Conservation (phyloP, 2,888 invertebrate species). For the Druceiella hillmani region DNA sequence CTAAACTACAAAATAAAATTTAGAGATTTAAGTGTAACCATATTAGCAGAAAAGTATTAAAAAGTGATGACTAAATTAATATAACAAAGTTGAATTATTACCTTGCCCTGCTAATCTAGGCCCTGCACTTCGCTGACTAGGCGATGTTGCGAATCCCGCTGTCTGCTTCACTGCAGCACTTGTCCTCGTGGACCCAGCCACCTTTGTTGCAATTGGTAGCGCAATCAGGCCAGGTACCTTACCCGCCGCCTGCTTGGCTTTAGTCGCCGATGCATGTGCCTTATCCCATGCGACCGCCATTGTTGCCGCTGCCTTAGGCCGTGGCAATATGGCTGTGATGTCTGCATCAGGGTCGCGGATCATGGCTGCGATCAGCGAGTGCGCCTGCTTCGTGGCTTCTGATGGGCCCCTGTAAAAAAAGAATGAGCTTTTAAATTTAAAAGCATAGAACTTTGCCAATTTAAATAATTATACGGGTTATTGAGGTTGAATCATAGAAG, state of each 20-base stretch:
- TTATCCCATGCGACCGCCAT: conserved; percentile 56
- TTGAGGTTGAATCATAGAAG: no score
- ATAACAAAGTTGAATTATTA: no score
- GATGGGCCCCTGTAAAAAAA: conserved; percentile 65
- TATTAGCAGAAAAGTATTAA: no score
- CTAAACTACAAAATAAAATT: no score
- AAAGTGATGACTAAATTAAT: no score
- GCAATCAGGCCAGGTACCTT: conserved; percentile 36
- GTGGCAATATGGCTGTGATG: conserved; percentile 75
- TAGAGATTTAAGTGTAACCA: no score
- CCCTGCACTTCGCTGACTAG: conserved; percentile 31
- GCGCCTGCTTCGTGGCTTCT: conserved; percentile 90
- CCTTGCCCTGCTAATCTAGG: no score
- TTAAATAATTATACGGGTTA: no score
- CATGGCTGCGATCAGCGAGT: conserved; percentile 82
- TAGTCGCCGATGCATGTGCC: conserved; percentile 43
- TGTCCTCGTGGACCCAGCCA: conserved; percentile 13
- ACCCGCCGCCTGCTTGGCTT: conserved; percentile 35
- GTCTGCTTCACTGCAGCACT: conserved; percentile 10
- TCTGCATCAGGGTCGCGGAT: conserved; percentile 95
- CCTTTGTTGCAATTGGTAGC: conserved; percentile 25
- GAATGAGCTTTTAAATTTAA: conserved; percentile 7
- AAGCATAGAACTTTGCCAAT: no score
- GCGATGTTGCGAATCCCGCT: conserved; percentile 21
- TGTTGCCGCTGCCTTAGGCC: conserved; percentile 50